Percentiles rank a stretch among this genome's conserved stretches.
These are phyloP conservation scores for Nasonovia ribisnigri DNA, from an alignment of 2,888 invertebrate species.

Conservation along the genomic window DNA sequence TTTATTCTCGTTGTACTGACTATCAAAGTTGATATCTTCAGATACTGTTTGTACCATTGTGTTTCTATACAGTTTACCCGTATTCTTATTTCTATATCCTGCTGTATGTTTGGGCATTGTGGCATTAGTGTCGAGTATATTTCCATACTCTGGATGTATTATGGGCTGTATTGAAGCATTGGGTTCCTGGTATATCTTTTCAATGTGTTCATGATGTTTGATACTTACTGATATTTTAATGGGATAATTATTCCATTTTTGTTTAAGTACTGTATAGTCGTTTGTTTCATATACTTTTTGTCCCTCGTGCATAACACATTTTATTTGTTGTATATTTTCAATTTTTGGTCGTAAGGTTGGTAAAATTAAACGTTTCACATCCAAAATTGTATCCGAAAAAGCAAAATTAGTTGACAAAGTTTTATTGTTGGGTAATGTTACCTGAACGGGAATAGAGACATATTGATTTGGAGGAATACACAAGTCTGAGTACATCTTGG, in stretches of 20 bases:
- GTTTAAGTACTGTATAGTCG: constrained; percentile 1
- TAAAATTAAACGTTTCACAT: constrained; percentile 40
- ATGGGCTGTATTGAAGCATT: not conserved
- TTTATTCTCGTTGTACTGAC: not conserved
- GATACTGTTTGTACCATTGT: not conserved
- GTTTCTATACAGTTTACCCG: constrained; percentile 13
- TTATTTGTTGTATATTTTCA: constrained; percentile 48
- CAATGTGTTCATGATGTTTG: not conserved
- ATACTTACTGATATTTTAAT: constrained; percentile 17
- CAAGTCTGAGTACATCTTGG: not conserved
- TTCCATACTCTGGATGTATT: constrained; percentile 16
- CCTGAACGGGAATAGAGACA: not conserved
- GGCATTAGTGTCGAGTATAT: constrained; percentile 16
- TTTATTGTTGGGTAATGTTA: constrained; percentile 26
- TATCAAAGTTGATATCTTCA: not conserved
- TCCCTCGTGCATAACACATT: not conserved
- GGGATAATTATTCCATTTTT: not conserved
- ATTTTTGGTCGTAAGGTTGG: constrained; percentile 3
- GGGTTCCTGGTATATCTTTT: not conserved
- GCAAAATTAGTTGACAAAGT: not conserved
- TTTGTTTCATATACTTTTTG: not conserved
- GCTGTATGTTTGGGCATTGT: not conserved
- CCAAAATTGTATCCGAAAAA: constrained; percentile 33
- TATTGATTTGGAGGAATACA: constrained; percentile 15
- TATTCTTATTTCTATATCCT: constrained; percentile 32